A percentile compares a stretch with the other conserved stretches of the same genome.
Evolutionary conservation across 1,140 invertebrate genomes (phyloP).

Genomic region (Hypsibius dujardini): DNA sequence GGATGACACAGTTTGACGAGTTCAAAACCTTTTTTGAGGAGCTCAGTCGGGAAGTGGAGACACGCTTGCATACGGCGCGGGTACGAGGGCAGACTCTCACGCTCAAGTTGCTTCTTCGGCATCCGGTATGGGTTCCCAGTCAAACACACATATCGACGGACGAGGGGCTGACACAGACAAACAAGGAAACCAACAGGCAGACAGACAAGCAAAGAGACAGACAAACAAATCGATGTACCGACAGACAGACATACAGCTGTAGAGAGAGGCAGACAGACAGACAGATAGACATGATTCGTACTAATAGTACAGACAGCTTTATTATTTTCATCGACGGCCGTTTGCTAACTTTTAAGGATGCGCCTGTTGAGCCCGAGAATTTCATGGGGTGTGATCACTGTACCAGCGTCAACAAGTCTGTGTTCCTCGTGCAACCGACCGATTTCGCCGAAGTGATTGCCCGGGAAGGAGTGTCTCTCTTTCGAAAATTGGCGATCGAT

Average conservation of each 20-base stretch:
- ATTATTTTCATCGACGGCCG: no score
- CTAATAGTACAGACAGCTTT: no score
- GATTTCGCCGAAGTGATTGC: conserved; percentile 49
- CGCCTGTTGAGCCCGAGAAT: conserved; percentile 73
- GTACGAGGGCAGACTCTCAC: conserved; percentile 61
- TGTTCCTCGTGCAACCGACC: conserved; percentile 42
- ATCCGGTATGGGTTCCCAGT: background rate
- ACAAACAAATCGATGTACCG: no score
- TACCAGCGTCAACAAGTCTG: conserved; percentile 62
- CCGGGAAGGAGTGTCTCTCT: conserved; percentile 30
- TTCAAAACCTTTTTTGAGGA: conserved; percentile 59
- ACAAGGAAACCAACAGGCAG: no score
- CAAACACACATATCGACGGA: no score
- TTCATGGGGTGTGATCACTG: conserved; percentile 85
- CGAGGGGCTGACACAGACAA: no score
- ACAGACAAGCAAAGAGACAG: no score
- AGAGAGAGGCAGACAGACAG: no score
- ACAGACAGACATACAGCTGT: no score
- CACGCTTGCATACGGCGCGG: conserved; percentile 49
- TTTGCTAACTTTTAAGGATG: conserved; percentile 37
- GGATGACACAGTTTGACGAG: conserved; percentile 58
- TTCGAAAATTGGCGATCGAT: background rate
- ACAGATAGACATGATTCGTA: no score
- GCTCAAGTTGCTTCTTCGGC: conserved; percentile 48
- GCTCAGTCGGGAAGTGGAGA: conserved; percentile 57